A percentile compares a stretch with the other conserved stretches of the same genome.
Conservation (phyloP, 1,140 invertebrate species). For the Heterodera schachtii region DNA sequence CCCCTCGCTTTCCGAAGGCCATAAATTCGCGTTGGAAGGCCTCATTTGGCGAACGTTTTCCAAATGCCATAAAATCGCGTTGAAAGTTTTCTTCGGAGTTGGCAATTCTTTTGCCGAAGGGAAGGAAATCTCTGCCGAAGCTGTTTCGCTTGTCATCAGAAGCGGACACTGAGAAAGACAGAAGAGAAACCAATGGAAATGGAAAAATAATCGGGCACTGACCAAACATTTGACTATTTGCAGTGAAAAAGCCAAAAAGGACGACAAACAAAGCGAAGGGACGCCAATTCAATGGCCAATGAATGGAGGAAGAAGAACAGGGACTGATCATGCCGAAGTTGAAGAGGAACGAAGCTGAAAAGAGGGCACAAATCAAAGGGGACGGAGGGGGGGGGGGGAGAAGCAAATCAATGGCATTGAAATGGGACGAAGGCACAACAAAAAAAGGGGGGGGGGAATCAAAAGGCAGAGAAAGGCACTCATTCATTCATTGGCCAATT, state of each 20-base stretch:
- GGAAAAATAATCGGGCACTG: slow-evolving; percentile 21
- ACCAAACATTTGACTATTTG: not conserved
- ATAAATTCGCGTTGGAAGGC: slow-evolving; percentile 35
- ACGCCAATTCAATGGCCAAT: not conserved
- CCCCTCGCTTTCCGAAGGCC: slow-evolving; percentile 25
- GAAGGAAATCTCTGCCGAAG: slow-evolving; percentile 33
- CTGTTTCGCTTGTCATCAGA: slow-evolving; percentile 29
- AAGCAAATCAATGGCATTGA: not conserved
- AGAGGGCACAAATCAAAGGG: not conserved
- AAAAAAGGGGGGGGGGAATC: too few species aligned
- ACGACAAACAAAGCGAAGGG: not conserved
- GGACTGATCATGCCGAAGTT: not conserved
- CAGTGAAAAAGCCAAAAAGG: not conserved
- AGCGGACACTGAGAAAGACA: slow-evolving; percentile 15
- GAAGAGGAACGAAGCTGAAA: not conserved
- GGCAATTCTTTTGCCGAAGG: slow-evolving; percentile 26
- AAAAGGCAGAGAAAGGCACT: too few species aligned
- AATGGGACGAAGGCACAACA: not conserved
- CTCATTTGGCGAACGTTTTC: too few species aligned
- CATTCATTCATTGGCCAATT: too few species aligned
- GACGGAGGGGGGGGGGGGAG: not conserved
- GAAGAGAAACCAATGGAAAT: not conserved
- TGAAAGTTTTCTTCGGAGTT: slow-evolving; percentile 21
- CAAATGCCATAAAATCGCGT: slow-evolving; percentile 34
- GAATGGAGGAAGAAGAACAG: not conserved